A percentile compares a stretch with the other conserved stretches of the same genome.
Evolutionary conservation across 1,140 invertebrate genomes (phyloP).

Genomic region (Pseudomyrmex dendroicus): DNA sequence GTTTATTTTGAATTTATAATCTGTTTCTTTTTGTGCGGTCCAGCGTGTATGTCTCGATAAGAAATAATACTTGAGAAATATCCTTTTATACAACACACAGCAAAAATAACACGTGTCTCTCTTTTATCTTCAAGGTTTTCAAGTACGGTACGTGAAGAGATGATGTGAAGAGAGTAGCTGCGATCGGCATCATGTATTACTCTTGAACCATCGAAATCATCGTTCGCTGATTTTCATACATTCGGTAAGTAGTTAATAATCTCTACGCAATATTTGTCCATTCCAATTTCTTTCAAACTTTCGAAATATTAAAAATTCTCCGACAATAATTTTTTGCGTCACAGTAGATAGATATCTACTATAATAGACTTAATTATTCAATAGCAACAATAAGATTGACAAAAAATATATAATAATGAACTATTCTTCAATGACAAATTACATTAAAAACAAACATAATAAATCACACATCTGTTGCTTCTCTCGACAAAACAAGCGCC

Average conservation of each 20-base stretch:
- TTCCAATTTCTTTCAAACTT: slow-evolving; percentile 3
- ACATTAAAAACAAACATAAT: not conserved
- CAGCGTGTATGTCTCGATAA: not conserved
- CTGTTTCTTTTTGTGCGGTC: not conserved
- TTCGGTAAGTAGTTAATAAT: slow-evolving; percentile 27
- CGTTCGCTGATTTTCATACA: slow-evolving; percentile 34
- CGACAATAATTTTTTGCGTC: not conserved
- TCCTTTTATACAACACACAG: not conserved
- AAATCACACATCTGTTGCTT: not conserved
- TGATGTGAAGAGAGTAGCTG: not conserved
- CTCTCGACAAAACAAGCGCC: not conserved
- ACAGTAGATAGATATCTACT: not conserved
- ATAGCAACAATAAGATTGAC: not conserved
- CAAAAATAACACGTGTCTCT: slow-evolving; percentile 33
- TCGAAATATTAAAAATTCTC: not conserved
- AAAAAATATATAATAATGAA: no score
- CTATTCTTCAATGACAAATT: not conserved
- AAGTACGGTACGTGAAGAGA: not conserved
- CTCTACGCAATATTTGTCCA: slow-evolving; percentile 3
- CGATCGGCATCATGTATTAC: slow-evolving; percentile 20
- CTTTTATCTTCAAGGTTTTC: slow-evolving; percentile 51
- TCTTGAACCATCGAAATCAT: slow-evolving; percentile 18
- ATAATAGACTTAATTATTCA: no score
- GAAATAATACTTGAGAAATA: slow-evolving; percentile 30
- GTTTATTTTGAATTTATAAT: not conserved